phyloP scores from a whole-genome alignment of 35 echinoderm and acorn worm species.

The Heliocidaris tuberculata region DNA sequence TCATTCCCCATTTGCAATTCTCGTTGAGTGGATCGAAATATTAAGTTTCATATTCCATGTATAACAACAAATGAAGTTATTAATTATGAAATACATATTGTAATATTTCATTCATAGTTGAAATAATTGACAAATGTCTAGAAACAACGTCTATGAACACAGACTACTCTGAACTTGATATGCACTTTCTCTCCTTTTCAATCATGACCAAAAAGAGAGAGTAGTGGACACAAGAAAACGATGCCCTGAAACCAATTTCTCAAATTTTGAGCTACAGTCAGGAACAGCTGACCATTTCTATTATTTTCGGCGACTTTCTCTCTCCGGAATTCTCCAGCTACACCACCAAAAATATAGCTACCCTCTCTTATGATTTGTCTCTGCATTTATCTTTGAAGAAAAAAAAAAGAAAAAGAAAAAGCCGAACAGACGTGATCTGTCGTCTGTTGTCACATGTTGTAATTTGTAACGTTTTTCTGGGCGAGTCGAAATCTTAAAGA shows the following conservation, averaged over 20 bases:
- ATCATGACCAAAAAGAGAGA: background rate
- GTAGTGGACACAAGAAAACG: background rate
- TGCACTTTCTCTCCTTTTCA: background rate
- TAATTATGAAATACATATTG: background rate
- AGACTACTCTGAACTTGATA: background rate
- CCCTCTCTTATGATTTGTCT: background rate
- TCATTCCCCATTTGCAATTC: background rate
- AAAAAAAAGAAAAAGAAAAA: background rate
- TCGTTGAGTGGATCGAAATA: too few species aligned
- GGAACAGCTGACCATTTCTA: constrained; percentile 8
- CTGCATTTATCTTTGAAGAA: background rate
- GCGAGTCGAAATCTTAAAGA: background rate
- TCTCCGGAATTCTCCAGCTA: background rate
- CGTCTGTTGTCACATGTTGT: background rate
- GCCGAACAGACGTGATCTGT: background rate
- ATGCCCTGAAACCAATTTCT: background rate
- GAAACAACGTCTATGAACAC: background rate
- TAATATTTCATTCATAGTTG: background rate
- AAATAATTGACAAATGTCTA: background rate
- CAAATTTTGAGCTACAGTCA: background rate
- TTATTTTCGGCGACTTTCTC: background rate
- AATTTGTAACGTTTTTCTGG: background rate
- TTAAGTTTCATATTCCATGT: too few species aligned
- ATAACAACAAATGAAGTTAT: background rate
- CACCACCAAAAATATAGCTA: background rate